These are phyloP conservation scores for Aldrovandia affinis DNA, from an alignment of 2,797 vertebrate species.

Conservation along the genomic window DNA sequence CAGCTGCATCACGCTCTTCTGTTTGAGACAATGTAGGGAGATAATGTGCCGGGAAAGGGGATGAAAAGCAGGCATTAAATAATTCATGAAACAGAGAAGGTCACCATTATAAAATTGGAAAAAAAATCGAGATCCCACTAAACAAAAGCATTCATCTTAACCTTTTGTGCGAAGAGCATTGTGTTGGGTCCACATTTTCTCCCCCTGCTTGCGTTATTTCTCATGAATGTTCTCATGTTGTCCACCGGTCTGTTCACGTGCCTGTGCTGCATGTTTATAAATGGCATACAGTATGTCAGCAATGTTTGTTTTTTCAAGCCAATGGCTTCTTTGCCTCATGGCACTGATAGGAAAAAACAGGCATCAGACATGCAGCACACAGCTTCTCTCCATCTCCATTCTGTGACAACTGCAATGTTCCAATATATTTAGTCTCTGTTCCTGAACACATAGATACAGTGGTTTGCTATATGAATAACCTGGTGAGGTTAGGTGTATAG, in stretches of 20 bases:
- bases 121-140: conserved; percentile 37
- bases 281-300: conserved; percentile 43
- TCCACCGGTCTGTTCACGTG: conserved; percentile 41
- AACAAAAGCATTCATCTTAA: conserved; percentile 43
- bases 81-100: conserved; percentile 66
- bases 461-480: conserved; percentile 51
- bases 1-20: conserved; percentile 58
- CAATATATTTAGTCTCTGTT: conserved; percentile 35
- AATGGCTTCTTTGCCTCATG: conserved; percentile 35
- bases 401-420: conserved; percentile 23
- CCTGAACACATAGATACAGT: conserved; percentile 44
- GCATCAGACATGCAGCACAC: conserved; percentile 24
- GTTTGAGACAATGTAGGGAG: conserved; percentile 59
- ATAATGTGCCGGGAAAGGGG: conserved; percentile 57
- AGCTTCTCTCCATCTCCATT: conserved; percentile 41
- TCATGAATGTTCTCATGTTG: conserved; percentile 27
- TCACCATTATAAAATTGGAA: conserved; percentile 45
- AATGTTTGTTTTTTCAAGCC: conserved; percentile 59
- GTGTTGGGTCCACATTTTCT: conserved; percentile 18
- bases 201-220: conserved; percentile 11
- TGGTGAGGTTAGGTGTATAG: conserved; percentile 31
- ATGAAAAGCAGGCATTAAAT: conserved; percentile 64
- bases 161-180: conserved; percentile 21
- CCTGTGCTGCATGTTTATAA: conserved; percentile 39
- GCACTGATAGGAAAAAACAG: conserved; percentile 49